Evolutionary conservation across 1,140 invertebrate species (phyloP).

Genomic region (Zaprionus capensis): DNA sequence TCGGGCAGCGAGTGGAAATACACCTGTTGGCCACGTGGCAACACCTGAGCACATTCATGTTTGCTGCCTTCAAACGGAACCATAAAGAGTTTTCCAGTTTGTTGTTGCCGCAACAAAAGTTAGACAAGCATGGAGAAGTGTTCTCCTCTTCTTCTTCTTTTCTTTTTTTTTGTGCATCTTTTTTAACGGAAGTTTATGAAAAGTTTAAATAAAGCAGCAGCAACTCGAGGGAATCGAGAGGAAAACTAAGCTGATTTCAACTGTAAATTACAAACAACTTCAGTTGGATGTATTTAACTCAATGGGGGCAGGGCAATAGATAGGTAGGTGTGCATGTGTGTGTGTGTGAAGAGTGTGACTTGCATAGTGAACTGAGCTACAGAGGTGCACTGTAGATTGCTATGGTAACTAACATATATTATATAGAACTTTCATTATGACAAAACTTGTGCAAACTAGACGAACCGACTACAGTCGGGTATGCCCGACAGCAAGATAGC

Average conservation of each 20-base stretch:
- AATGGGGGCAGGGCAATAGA: background rate
- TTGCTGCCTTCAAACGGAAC: background rate
- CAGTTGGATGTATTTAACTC: background rate
- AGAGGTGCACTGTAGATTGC: too few species aligned
- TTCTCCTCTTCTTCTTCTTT: background rate
- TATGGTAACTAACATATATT: too few species aligned
- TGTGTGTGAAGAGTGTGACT: too few species aligned
- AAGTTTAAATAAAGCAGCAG: constrained; percentile 4
- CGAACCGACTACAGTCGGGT: too few species aligned
- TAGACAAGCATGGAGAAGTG: background rate
- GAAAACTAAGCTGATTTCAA: background rate
- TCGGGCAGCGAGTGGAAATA: background rate
- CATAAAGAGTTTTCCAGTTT: background rate
- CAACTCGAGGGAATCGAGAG: background rate
- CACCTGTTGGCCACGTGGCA: background rate
- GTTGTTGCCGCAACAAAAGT: constrained; percentile 1
- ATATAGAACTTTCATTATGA: too few species aligned
- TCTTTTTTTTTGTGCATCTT: background rate
- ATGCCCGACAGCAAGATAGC: too few species aligned
- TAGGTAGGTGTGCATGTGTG: background rate
- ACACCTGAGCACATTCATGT: background rate
- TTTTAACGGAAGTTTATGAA: constrained; percentile 1
- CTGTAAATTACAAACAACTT: constrained; percentile 2
- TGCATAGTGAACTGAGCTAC: too few species aligned
- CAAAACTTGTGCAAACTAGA: too few species aligned